These are phyloP conservation scores for Tyria jacobaeae DNA, from an alignment of 2,888 invertebrate species.

Conservation along the genomic window DNA sequence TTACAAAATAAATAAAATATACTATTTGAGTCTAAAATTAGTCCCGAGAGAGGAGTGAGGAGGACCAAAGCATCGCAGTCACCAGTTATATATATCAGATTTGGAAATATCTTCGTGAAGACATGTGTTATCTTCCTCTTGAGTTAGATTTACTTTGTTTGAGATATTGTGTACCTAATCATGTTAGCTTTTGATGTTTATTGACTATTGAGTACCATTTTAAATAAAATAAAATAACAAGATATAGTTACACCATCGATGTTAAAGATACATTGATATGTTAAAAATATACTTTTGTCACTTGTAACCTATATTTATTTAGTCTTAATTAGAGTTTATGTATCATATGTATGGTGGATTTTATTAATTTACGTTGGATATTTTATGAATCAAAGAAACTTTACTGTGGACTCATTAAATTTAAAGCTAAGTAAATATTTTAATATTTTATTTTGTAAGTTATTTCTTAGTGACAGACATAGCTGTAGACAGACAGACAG, in stretches of 20 bases:
- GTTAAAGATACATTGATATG: not conserved
- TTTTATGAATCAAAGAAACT: too few species aligned
- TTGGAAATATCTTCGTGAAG: conserved; percentile 21
- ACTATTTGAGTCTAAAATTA: conserved; percentile 30
- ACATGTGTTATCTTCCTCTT: not conserved
- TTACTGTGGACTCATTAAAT: not conserved
- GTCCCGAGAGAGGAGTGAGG: conserved; percentile 26
- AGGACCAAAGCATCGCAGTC: conserved; percentile 42
- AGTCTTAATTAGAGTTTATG: not conserved
- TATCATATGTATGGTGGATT: too few species aligned
- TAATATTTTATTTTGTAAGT: too few species aligned
- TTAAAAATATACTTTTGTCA: not conserved
- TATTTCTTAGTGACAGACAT: too few species aligned
- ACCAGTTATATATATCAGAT: conserved; percentile 41
- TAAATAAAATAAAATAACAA: not conserved
- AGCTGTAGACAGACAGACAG: too few species aligned
- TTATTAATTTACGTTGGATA: too few species aligned
- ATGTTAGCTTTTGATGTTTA: not conserved
- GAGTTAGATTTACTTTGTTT: not conserved
- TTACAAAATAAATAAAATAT: conserved; percentile 21
- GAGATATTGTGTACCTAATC: not conserved
- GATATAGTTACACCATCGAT: too few species aligned
- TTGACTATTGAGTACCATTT: not conserved
- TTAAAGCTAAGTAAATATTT: too few species aligned
- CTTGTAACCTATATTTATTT: not conserved